Conservation (phyloP, 2,113 vertebrate species). For the Prietella phreatophila region DNA sequence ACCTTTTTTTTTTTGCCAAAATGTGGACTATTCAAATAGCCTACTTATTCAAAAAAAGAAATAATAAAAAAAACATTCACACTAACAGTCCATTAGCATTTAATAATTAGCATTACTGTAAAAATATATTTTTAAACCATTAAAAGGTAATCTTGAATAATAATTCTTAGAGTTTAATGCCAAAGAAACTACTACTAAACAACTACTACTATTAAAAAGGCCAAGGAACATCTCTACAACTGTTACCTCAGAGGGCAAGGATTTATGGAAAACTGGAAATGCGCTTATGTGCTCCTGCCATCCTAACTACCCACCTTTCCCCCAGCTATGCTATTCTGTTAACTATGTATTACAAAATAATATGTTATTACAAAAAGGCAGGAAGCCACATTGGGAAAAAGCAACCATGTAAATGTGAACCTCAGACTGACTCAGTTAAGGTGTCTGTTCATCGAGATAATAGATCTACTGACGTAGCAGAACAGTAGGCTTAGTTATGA, state of each 20-base stretch:
- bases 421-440: background rate
- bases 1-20: background rate
- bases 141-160: background rate
- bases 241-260: background rate
- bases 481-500: background rate
- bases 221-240: background rate
- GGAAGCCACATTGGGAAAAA: background rate
- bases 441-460: background rate
- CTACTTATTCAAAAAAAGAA: background rate
- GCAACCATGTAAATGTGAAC: background rate
- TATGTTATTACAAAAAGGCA: background rate
- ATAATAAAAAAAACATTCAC: background rate
- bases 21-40: background rate
- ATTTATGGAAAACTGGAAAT: background rate
- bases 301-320: background rate
- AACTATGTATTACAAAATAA: background rate
- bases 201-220: too few species aligned
- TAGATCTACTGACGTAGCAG: too few species aligned
- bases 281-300: background rate
- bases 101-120: background rate
- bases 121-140: background rate
- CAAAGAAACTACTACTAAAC: background rate
- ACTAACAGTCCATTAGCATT: background rate
- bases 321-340: background rate
- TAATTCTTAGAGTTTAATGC: background rate